Evolutionary conservation across 1,140 invertebrate species (phyloP).

Genomic region (Trichoplusia ni): DNA sequence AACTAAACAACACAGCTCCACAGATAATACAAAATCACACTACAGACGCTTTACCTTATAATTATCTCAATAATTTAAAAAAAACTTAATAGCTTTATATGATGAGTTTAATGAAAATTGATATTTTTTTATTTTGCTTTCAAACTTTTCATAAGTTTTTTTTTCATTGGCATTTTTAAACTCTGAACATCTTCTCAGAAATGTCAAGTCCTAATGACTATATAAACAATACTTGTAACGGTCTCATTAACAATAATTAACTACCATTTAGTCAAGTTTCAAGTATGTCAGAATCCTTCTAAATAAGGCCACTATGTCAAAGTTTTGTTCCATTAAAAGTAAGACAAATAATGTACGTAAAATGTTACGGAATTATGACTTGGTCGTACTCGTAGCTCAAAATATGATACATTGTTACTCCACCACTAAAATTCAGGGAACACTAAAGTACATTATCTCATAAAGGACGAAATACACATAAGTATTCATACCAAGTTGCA

Average conservation of each 20-base stretch:
- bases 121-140: too few species aligned
- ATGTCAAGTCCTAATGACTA: background rate
- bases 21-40: background rate
- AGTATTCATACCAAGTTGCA: slow-evolving; percentile 84
- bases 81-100: too few species aligned
- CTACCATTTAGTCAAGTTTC: background rate
- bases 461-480: slow-evolving; percentile 6
- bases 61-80: too few species aligned
- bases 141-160: too few species aligned
- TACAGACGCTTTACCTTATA: background rate
- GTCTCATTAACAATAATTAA: slow-evolving; percentile 11
- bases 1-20: background rate
- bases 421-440: background rate
- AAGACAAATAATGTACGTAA: background rate
- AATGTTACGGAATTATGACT: background rate
- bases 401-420: background rate
- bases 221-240: background rate
- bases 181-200: too few species aligned
- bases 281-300: slow-evolving; percentile 2
- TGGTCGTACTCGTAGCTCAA: too few species aligned
- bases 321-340: too few species aligned
- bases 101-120: too few species aligned
- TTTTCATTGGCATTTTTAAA: too few species aligned
- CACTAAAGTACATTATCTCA: background rate
- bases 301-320: too few species aligned